Base-by-base conservation (phyloP, 2,113 vertebrate genomes). In the Dermatemys mawii region DNA sequence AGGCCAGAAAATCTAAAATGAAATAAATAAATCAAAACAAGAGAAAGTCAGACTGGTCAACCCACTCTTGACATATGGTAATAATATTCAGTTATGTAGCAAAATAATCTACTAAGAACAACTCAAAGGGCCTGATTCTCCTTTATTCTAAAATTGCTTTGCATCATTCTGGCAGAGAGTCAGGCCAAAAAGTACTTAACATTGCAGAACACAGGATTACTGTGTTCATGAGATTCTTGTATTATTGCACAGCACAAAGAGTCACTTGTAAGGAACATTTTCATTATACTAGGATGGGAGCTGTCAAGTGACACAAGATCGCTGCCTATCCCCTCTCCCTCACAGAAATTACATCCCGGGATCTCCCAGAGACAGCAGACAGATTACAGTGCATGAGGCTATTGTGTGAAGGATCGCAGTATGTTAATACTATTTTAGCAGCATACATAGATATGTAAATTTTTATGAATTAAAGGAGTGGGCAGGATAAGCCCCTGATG, bases 1-100 rank as follows among this genome's bases (percentile, higher is more conserved):
- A 81, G 51, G 55, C 84, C 76, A 90, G 41, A 51, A 67, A 70
- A 90, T 89, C 98, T 98, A 90, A 83, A 95, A 97, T 89, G 83
- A 96, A 94, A 96, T 6, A 57, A 87, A n/a, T 13, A 91, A 1
- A 24, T 96, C 84, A 97, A 94, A 38, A 6, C 12, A 17, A 24
- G 8, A 11, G 11, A 86, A 89, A 81, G 6, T 41, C 49, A 11
- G 27, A 6, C 5, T 73, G 78, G 49, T 5, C 8, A 9, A 6
- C 19, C 60, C n/a, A 87, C 4, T 32, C 67, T 10, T 76, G 22
- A 11, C 5, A 26, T 14, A 76, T 4, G 16, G 6, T 76, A 27
- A 76, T 76, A 46, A 75, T 44, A 41, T 44, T 75, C 14, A 26
- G 4, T 22, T 44, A 26, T 26, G 11, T 22, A 44, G 70, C 41